Base-by-base conservation (phyloP, 2,888 invertebrate genomes). In the Pristionchus maxplancki region DNA sequence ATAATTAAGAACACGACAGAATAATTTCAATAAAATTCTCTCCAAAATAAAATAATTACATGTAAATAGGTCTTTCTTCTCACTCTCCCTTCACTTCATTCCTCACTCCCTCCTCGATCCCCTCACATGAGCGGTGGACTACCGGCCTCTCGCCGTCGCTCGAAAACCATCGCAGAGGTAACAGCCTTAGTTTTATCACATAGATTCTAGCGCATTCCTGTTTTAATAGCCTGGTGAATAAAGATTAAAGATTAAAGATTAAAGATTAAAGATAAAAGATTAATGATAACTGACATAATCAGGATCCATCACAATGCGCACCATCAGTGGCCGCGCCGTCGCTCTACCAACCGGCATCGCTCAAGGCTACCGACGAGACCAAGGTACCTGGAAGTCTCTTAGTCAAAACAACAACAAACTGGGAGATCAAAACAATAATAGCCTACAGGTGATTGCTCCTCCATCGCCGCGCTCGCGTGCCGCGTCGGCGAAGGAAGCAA, bases 361-460 rank as follows among this genome's bases (percentile, higher is more conserved):
- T 78, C 0, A 78, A 78, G n/a, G 44, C 78, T 17, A 17, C n/a
- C 24, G 78, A 78, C 28, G 44, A 78, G 78, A n/a, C 4, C 78
- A 78, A 78, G 78, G 78, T 78, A 78, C 28, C 44, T 11, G 44
- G 44, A n/a, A n/a, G n/a, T n/a, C n/a, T n/a, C n/a, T n/a, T n/a
- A n/a, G 44, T 44, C 44, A n/a, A n/a, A n/a, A n/a, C n/a, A n/a
- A n/a, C n/a, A n/a, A n/a, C 44, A 44, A 44, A 44, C 11, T 11
- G 8, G 44, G 44, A 58, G 5, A 44, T 48, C n/a, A 28, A n/a
- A 34, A 13, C 44, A 34, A 11, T 9, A 48, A 48, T 48, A 11
- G 17, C 28, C 40, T 24, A 34, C 78, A 78, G 78, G 28, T 15
- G 13, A 44, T 48, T 13, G 24, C 44, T 0, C n/a, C 78, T 1